Base-by-base conservation (phyloP, 2,113 vertebrate genomes). In the Cichladusa arquata region DNA sequence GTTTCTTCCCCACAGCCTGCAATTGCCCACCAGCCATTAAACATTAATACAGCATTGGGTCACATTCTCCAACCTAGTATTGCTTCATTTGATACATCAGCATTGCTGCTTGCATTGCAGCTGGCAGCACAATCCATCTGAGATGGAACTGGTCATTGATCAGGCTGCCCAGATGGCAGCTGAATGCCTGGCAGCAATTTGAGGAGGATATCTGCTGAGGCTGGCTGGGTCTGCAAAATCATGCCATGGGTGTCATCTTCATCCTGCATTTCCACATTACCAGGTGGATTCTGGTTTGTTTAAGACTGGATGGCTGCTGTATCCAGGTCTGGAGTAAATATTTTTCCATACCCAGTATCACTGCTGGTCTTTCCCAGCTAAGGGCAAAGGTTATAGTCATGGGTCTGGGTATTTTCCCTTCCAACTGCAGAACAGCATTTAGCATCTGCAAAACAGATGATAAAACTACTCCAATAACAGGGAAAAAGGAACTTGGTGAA, bases 121-220 rank as follows among this genome's bases (percentile, higher is more conserved):
- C 89, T 73, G 70, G 91, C 82, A 92, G 86, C 65, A 82, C 65
- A 57, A 33, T 4, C 56, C 65, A 90, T 38, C 74, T 85, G 70
- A 33, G 53, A n/a, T 36, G 61, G 74, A 85, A 25, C 0, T 62
- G 70, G 70, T 26, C 89, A 93, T 54, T 50, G 83, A 88, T 79
- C 82, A 74, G 56, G 50, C 40, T 77, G 81, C 40, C 70, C n/a
- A 23, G 28, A 45, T 0, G 5, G 77, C 91, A 71, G 64, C 54
- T 48, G 50, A 34, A 66, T 50, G 86, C 76, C 89, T 23, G 40
- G 92, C 76, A 86, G 76, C 80, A 54, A 38, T 54, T 53, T 36
- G 70, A 67, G 33, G 23, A 45, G n/a, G 5, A 4, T 16, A 42
- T 64, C 51, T 50, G 0, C 51, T 14, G 57, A 67, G 42, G 51